These are phyloP conservation scores for Camponotus fellah DNA, from an alignment of 2,888 invertebrate genomes.

Conservation along the genomic window DNA sequence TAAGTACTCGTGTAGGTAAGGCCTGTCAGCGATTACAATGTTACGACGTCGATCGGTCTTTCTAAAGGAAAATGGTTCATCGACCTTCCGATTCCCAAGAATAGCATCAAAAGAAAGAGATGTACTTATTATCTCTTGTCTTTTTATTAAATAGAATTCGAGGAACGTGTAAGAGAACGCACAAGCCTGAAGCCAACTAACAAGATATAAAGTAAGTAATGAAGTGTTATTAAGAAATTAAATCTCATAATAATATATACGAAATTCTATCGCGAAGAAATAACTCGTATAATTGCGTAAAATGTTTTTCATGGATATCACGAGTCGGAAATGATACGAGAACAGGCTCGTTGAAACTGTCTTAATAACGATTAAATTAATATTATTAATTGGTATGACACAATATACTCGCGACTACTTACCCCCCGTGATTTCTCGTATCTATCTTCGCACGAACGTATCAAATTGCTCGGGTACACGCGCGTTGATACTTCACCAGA, in stretches of 20 bases:
- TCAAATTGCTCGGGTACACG: constrained; percentile 42
- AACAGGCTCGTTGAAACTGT: constrained; percentile 17
- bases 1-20: constrained; percentile 49
- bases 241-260: not conserved
- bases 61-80: constrained; percentile 18
- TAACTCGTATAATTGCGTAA: constrained; percentile 31
- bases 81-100: constrained; percentile 22
- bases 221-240: not conserved
- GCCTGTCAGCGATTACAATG: constrained; percentile 53
- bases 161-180: not conserved
- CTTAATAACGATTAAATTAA: constrained; percentile 44
- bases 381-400: constrained; percentile 39
- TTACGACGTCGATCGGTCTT: constrained; percentile 50
- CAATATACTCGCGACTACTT: constrained; percentile 30
- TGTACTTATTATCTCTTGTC: not conserved
- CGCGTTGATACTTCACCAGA: constrained; percentile 58
- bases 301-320: not conserved
- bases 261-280: not conserved
- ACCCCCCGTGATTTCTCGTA: constrained; percentile 45
- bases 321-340: constrained; percentile 15
- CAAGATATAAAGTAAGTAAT: constrained; percentile 29
- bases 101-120: constrained; percentile 2
- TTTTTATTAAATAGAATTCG: constrained; percentile 1
- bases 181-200: not conserved
- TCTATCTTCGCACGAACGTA: constrained; percentile 50